Evolutionary conservation across 1,140 invertebrate genomes (phyloP).

Genomic region (Drosophila triauraria): DNA sequence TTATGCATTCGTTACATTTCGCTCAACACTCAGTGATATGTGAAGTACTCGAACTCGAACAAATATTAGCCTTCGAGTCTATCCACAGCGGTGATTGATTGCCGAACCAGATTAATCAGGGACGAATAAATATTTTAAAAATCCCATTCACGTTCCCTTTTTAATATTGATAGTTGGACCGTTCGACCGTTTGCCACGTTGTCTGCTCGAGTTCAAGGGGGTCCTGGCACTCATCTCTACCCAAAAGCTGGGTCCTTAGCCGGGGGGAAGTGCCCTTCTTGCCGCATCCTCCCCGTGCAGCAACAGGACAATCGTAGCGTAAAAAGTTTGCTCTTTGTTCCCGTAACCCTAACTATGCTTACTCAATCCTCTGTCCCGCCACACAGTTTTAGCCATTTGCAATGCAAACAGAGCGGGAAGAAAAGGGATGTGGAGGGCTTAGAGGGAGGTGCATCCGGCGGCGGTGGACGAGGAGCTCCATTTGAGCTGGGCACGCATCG

Average conservation of each 20-base stretch:
- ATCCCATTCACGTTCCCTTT: conserved; percentile 35
- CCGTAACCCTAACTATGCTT: conserved; percentile 43
- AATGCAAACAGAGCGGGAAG: conserved; percentile 69
- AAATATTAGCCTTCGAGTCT: conserved; percentile 16
- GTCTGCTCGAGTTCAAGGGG: conserved; percentile 20
- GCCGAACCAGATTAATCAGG: conserved; percentile 37
- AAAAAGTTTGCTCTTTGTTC: conserved; percentile 72
- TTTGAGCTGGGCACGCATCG: conserved; percentile 73
- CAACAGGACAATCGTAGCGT: conserved; percentile 78
- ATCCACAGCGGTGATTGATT: conserved; percentile 31
- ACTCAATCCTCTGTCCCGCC: conserved; percentile 12
- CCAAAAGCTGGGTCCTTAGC: conserved; percentile 10
- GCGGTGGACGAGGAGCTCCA: conserved; percentile 18
- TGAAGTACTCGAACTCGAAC: conserved; percentile 2
- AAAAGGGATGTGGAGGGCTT: neutral
- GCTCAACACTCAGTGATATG: neutral
- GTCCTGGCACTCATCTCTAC: conserved; percentile 39
- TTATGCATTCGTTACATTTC: neutral
- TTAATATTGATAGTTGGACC: conserved; percentile 43
- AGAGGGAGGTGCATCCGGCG: conserved; percentile 24
- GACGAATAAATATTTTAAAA: conserved; percentile 52
- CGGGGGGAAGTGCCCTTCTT: neutral
- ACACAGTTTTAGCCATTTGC: conserved; percentile 37
- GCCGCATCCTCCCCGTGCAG: conserved; percentile 33
- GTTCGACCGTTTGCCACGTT: conserved; percentile 27